A percentile compares a stretch with the other conserved stretches of the same genome.
These are phyloP conservation scores for Dendrophyllia cribrosa DNA, from an alignment of 64 coral and sea anemone species.

Conservation along the genomic window DNA sequence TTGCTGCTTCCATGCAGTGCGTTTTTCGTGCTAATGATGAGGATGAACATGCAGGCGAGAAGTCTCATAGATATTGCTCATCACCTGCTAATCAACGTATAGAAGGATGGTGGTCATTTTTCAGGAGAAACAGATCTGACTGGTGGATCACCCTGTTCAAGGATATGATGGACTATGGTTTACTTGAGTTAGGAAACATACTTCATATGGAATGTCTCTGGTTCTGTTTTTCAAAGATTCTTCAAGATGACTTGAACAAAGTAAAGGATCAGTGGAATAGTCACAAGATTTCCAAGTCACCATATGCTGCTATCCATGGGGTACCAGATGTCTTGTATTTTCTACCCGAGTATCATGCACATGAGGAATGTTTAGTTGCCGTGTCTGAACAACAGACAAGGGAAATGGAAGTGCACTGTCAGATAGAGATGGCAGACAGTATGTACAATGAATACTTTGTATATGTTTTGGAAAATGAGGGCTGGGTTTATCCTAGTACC, in stretches of 20 bases:
- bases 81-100: slow-evolving; percentile 21
- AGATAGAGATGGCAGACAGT: slow-evolving; percentile 14
- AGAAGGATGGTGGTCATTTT: slow-evolving; percentile 26
- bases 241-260: slow-evolving; percentile 20
- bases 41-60: slow-evolving; percentile 12
- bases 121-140: not conserved
- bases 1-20: slow-evolving; percentile 15
- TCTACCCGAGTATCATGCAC: too few relatives aligned
- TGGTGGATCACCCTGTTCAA: slow-evolving; percentile 44
- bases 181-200: too few relatives aligned
- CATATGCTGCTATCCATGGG: not conserved
- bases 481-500: slow-evolving; percentile 9
- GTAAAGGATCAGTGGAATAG: slow-evolving; percentile 26
- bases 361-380: slow-evolving; percentile 18
- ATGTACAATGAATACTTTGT: slow-evolving; percentile 33
- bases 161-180: slow-evolving; percentile 2
- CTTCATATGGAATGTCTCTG: too few relatives aligned
- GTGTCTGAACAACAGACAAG: slow-evolving; percentile 14
- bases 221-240: too few relatives aligned
- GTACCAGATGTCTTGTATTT: slow-evolving; percentile 50
- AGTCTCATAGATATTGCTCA: slow-evolving; percentile 5
- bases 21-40: not conserved
- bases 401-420: slow-evolving; percentile 28
- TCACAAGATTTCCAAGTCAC: not conserved
- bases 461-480: slow-evolving; percentile 13